These are phyloP conservation scores for Rambutsinella grinnellia DNA, from an alignment of 2,888 invertebrate genomes.

Conservation along the genomic window DNA sequence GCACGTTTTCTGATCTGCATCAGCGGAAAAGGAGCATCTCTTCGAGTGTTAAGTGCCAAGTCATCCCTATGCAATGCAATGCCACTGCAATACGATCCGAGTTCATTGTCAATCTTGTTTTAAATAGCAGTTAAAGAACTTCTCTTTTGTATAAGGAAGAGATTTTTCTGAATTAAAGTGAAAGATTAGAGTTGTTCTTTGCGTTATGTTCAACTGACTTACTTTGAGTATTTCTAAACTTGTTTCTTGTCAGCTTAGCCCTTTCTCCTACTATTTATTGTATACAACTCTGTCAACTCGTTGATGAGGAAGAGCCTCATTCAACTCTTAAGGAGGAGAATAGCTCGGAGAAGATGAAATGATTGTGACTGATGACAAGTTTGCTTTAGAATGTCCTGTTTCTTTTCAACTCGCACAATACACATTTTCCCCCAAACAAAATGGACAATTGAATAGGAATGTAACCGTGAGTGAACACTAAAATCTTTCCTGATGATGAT, in stretches of 20 bases:
- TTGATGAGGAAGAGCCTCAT: conserved; percentile 41
- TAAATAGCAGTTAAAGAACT: conserved; percentile 31
- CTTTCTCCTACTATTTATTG: not conserved
- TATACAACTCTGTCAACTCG: not conserved
- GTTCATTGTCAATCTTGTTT: conserved; percentile 36
- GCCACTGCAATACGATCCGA: not conserved
- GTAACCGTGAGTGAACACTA: not conserved
- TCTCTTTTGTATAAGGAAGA: conserved; percentile 13
- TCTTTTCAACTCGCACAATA: not conserved
- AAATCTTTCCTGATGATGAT: not conserved
- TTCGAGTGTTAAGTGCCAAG: conserved; percentile 22
- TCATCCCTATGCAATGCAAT: conserved; percentile 34
- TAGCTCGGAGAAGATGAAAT: not conserved
- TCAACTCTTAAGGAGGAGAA: not conserved
- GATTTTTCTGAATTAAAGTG: conserved; percentile 26
- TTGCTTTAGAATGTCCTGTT: conserved; percentile 16
- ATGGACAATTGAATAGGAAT: not conserved
- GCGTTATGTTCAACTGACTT: not conserved
- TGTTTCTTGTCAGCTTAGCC: not conserved
- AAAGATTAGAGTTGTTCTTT: conserved; percentile 27
- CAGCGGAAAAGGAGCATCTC: conserved; percentile 7
- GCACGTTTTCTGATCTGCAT: not conserved
- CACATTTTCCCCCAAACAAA: not conserved
- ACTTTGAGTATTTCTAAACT: not conserved
- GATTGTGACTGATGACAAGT: conserved; percentile 35